Evolutionary conservation across 1,140 invertebrate genomes (phyloP).

Genomic region (Eumeta japonica): DNA sequence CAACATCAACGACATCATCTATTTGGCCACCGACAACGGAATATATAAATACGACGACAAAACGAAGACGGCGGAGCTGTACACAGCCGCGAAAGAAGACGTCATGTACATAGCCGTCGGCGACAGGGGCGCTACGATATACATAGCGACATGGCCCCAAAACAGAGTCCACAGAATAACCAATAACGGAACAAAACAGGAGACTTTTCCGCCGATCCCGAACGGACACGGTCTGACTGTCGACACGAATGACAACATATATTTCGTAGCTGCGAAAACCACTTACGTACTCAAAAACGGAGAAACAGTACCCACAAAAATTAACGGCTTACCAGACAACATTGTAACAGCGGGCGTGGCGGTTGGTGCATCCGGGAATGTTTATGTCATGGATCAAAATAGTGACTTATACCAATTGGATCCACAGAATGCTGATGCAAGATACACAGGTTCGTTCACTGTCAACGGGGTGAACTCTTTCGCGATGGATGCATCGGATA

Average conservation of each 20-base stretch:
- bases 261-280: slow-evolving; percentile 41
- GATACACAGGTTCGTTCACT: slow-evolving; percentile 30
- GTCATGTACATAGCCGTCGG: slow-evolving; percentile 42
- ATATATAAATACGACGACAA: slow-evolving; percentile 44
- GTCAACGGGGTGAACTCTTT: slow-evolving; percentile 39
- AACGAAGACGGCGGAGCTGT: slow-evolving; percentile 29
- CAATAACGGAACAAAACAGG: slow-evolving; percentile 32
- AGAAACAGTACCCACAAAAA: slow-evolving; percentile 32
- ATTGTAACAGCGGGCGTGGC: slow-evolving; percentile 38
- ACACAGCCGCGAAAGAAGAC: slow-evolving; percentile 37
- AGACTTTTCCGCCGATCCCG: slow-evolving; percentile 30
- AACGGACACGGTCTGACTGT: slow-evolving; percentile 42
- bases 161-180: slow-evolving; percentile 41
- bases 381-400: slow-evolving; percentile 43
- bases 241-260: slow-evolving; percentile 41
- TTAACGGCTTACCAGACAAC: slow-evolving; percentile 35
- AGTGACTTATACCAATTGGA: slow-evolving; percentile 39
- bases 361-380: slow-evolving; percentile 34
- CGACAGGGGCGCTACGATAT: slow-evolving; percentile 32
- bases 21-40: slow-evolving; percentile 46
- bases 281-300: slow-evolving; percentile 35
- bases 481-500: slow-evolving; percentile 40
- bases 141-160: slow-evolving; percentile 46
- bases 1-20: slow-evolving; percentile 47
- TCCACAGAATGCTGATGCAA: slow-evolving; percentile 28